Base-by-base conservation (phyloP, 2,797 vertebrate species). In the Crenichthys baileyi region DNA sequence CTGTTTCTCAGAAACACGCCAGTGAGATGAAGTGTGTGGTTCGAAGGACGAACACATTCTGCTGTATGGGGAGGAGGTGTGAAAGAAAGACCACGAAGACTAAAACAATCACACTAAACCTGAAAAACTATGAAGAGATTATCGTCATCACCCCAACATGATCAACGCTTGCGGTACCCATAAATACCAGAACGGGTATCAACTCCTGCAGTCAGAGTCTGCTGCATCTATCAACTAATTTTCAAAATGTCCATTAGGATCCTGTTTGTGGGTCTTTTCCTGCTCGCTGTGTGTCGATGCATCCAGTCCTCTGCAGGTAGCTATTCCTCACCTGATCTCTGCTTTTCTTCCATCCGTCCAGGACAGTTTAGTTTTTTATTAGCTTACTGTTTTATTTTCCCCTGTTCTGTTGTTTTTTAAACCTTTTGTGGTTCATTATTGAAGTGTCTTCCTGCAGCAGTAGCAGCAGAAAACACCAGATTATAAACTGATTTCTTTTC, bases 41-140 rank as follows among this genome's bases (percentile, higher is more conserved):
- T 63, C 44, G 2, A 77, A 13, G 22, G 15, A 31, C 9, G 13
- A n/a, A 70, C 26, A n/a, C 7, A 1, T 20, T 31, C 0, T 72
- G 9, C 36, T 51, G 15, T 22, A 12, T 36, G 6, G 44, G 77
- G 78, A 1, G 86, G 83, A 82, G 82, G 84, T 89, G 84, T 80
- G 68, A 89, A 11, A 6, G 0, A 1, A 60, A 0, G 5, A 71
- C 31, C 68, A 48, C 60, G 41, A 22, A 26, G 16, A 51, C 48
- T 55, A 7, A 39, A 18, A 16, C 15, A 24, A 11, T 20, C 48
- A 39, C 31, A 22, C 16, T 24, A 6, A 39, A 75, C 12, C 3
- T 0, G 71, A 12, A 73, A 2, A 39, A 9, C 22, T 1, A 29
- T 2, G 46, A 4, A 36, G 2, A 16, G 5, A 58, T 22, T 3